A percentile compares a stretch with the other conserved stretches of the same genome.
These are phyloP conservation scores for Sclerurus mexicanus DNA, from an alignment of 2,113 vertebrate species.

Conservation along the genomic window DNA sequence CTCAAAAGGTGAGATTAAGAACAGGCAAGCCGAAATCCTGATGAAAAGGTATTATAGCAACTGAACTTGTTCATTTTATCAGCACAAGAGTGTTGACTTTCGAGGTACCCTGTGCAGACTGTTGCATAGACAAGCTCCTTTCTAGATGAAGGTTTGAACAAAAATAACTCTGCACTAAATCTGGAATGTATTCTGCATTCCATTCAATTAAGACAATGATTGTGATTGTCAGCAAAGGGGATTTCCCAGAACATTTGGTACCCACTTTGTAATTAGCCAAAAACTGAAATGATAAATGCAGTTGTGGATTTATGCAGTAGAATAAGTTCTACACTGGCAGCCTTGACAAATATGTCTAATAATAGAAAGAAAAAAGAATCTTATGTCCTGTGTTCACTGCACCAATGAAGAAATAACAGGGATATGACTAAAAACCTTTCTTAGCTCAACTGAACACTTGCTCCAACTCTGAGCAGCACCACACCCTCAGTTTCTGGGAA, in stretches of 20 bases:
- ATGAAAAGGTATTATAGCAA: neutral
- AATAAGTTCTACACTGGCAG: neutral
- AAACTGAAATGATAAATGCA: neutral
- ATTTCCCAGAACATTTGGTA: neutral
- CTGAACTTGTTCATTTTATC: neutral
- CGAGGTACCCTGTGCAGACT: neutral
- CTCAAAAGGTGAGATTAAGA: neutral
- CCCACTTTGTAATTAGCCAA: neutral
- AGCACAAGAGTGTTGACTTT: neutral
- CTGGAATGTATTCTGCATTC: neutral
- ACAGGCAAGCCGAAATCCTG: neutral
- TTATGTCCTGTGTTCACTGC: neutral
- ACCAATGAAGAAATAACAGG: neutral
- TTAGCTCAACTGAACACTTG: neutral
- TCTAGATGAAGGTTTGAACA: neutral
- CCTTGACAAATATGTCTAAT: neutral
- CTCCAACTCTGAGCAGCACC: constrained; percentile 2
- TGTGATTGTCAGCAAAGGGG: neutral
- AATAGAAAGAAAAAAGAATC: constrained; percentile 16
- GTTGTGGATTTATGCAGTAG: neutral
- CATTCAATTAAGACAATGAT: neutral
- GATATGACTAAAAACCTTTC: neutral
- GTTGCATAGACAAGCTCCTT: neutral
- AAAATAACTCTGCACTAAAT: neutral
- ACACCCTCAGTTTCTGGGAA: constrained; percentile 59